Evolutionary conservation across 2,113 vertebrate species (phyloP).

Genomic region (Gila orcuttii): DNA sequence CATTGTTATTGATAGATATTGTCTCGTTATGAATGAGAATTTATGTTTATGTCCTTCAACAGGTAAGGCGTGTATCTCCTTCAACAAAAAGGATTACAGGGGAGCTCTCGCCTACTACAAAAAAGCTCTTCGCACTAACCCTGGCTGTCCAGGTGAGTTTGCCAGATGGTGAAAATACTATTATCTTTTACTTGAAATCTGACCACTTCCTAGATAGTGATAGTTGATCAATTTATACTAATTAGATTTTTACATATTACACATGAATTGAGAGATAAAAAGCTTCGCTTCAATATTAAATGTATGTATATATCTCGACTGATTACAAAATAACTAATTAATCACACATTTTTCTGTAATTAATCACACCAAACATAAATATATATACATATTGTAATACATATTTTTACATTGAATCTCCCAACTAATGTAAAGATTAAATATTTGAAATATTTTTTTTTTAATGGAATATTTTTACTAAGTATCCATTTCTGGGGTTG

Average conservation of each 20-base stretch:
- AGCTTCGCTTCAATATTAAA: neutral
- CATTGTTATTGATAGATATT: neutral
- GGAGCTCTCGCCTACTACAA: conserved; percentile 98
- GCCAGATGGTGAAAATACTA: neutral
- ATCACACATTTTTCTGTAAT: too few relatives aligned
- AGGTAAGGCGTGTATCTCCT: conserved; percentile 99
- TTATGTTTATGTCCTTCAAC: conserved; percentile 46
- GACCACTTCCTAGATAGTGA: neutral
- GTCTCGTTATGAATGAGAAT: neutral
- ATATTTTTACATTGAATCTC: too few relatives aligned
- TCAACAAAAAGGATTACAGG: conserved; percentile 99
- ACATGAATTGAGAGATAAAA: neutral
- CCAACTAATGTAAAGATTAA: too few relatives aligned
- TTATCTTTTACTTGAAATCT: neutral
- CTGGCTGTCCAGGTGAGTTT: conserved; percentile 91
- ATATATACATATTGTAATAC: too few relatives aligned
- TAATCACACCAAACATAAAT: too few relatives aligned
- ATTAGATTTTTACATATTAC: neutral
- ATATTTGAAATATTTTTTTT: too few relatives aligned
- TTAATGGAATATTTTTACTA: too few relatives aligned
- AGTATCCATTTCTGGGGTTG: too few relatives aligned
- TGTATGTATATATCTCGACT: too few relatives aligned
- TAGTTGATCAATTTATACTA: neutral
- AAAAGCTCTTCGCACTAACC: conserved; percentile 96
- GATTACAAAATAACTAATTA: too few relatives aligned